These are phyloP conservation scores for Chelidonichthys spinosus DNA, from an alignment of 2,797 vertebrate genomes.

Conservation along the genomic window DNA sequence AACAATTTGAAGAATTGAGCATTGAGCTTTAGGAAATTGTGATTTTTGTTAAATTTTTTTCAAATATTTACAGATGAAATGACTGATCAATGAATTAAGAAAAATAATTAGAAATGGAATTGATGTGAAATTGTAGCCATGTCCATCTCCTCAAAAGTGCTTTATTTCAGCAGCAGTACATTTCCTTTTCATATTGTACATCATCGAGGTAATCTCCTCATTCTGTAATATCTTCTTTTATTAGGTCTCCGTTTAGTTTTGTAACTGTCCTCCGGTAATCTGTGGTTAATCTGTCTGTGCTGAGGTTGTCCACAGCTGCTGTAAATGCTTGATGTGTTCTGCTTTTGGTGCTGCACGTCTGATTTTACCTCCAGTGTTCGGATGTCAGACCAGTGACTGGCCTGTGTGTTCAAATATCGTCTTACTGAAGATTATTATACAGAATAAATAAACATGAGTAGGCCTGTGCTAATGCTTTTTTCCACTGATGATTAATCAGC, in stretches of 20 bases:
- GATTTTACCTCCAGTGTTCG: too few species aligned
- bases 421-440: neutral
- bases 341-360: neutral
- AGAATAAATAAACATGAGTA: neutral
- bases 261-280: neutral
- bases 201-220: neutral
- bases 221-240: neutral
- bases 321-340: neutral
- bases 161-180: neutral
- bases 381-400: neutral
- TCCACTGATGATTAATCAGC: neutral
- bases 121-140: neutral
- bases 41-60: neutral
- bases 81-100: neutral
- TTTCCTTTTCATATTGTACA: neutral
- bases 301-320: neutral
- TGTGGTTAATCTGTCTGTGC: neutral
- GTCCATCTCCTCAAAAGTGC: neutral
- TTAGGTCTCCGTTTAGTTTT: neutral
- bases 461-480: neutral
- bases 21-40: neutral
- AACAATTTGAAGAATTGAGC: neutral
- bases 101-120: neutral
- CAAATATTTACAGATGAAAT: neutral
- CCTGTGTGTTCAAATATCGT: neutral